Base-by-base conservation (phyloP, 1,140 invertebrate species). In the Lepidurus couesii region DNA sequence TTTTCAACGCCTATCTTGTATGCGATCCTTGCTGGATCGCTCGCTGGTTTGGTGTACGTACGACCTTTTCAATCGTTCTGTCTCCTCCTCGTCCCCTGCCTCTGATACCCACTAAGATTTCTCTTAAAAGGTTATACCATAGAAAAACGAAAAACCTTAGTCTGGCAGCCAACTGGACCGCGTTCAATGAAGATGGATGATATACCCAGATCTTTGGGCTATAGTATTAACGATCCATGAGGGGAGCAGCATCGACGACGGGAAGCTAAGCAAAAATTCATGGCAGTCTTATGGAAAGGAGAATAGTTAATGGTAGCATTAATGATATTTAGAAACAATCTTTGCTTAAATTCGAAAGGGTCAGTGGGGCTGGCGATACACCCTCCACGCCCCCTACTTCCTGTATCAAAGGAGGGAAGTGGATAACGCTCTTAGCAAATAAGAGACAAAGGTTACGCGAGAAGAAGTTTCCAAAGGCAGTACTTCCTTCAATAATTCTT, bases 121-220 rank as follows among this genome's bases (percentile, higher is more conserved):
- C 34, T 4, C 34, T 34, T 34, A 4, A 34, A 34, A 34, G 34
- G 34, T 65, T 13, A 13, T 21, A 5, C 53, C 21, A 65, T 65
- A n/a, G 16, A 65, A 65, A 65, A n/a, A 65, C 13, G 21, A 65
- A 65, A 65, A 21, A 34, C 34, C 16, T 65, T 21, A 65, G 16
- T 21, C 53, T 13, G 53, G 16, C 53, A 65, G 13, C 53, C 53
- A 21, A 65, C 53, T 65, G 53, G 53, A 21, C 53, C 53, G 53
- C 13, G 13, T 65, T 65, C 53, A 65, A 65, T 65, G 53, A 65
- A 65, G 53, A 65, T 21, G 53, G 53, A 65, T 65, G 53, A 65
- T 21, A 65, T 21, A 13, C 53, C 21, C 45, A 65, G 8, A 11
- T 65, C 21, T 16, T 16, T 65, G 16, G 13, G 53, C 10, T 13